Percentiles rank a stretch among this genome's conserved stretches.
phyloP scores from a whole-genome alignment of 2,113 vertebrate genomes.

The Dinomys branickii region DNA sequence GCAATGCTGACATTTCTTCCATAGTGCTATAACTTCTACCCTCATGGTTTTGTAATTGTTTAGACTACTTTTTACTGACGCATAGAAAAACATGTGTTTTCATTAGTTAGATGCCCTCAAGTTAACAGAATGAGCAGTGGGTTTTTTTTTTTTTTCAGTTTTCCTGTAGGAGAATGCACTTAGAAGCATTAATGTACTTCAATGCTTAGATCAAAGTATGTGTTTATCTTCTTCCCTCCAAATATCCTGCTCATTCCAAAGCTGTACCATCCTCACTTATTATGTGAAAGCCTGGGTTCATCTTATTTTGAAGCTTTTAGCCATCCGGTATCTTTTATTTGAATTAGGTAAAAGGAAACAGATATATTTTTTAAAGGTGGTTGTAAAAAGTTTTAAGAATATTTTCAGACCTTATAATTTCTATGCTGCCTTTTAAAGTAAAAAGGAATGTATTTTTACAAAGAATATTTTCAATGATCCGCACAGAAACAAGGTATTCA shows the following conservation, averaged over 20 bases:
- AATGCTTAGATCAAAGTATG: slow-evolving; percentile 25
- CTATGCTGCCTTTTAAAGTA: slow-evolving; percentile 60
- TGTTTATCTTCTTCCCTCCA: not conserved
- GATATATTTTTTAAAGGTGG: not conserved
- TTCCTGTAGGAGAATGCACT: slow-evolving; percentile 23
- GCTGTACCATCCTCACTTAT: slow-evolving; percentile 8
- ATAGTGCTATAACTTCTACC: not conserved
- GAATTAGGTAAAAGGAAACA: slow-evolving; percentile 51
- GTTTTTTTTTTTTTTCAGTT: not conserved
- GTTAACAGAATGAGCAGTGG: not conserved
- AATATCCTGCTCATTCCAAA: not conserved
- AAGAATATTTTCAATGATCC: slow-evolving; percentile 59
- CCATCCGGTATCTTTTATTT: slow-evolving; percentile 57
- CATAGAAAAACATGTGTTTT: not conserved
- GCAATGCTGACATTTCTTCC: not conserved
- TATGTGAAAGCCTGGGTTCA: slow-evolving; percentile 51
- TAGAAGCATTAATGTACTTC: slow-evolving; percentile 17
- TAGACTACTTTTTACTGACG: slow-evolving; percentile 27
- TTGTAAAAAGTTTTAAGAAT: not conserved
- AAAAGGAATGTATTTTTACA: slow-evolving; percentile 62
- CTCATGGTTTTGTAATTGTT: slow-evolving; percentile 14
- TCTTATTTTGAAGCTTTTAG: slow-evolving; percentile 55
- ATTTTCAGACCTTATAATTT: slow-evolving; percentile 52
- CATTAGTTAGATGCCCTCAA: slow-evolving; percentile 37
- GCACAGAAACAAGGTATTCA: slow-evolving; percentile 47